These are phyloP conservation scores for Leptobrachium leishanense DNA, from an alignment of 2,113 vertebrate genomes.

Conservation along the genomic window DNA sequence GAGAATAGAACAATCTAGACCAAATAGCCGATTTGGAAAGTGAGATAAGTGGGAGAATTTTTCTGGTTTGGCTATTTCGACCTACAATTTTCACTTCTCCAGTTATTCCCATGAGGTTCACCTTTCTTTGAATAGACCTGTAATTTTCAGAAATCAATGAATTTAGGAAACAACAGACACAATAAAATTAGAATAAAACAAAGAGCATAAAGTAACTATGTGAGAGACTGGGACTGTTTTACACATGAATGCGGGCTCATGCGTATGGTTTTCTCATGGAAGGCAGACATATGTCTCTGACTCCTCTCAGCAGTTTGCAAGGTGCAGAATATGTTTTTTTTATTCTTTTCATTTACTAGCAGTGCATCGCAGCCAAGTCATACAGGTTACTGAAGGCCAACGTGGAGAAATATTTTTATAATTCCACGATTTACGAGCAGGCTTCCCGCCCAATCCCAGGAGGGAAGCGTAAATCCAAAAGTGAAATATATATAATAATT, in stretches of 20 bases:
- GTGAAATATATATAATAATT: slow-evolving; percentile 44
- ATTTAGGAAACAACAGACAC: no score
- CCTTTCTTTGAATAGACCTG: no score
- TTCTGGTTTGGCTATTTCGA: no score
- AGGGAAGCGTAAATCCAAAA: slow-evolving; percentile 19
- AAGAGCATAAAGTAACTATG: no score
- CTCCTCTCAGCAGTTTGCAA: background rate
- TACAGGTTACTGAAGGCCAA: slow-evolving; percentile 33
- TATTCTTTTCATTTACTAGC: background rate
- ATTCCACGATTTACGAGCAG: slow-evolving; percentile 19
- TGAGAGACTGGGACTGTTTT: background rate
- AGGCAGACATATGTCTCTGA: background rate
- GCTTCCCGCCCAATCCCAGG: slow-evolving; percentile 38
- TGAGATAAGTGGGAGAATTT: no score
- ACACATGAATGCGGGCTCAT: background rate
- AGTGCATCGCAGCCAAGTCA: slow-evolving; percentile 6
- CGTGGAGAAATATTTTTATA: slow-evolving; percentile 45
- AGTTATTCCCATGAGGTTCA: no score
- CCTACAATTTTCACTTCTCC: no score
- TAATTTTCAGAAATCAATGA: no score
- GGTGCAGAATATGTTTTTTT: background rate
- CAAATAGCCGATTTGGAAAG: no score
- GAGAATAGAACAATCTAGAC: no score
- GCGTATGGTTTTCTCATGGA: background rate
- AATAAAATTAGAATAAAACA: no score